Evolutionary conservation across 1,140 invertebrate genomes (phyloP).

Genomic region (Zaprionus inermis): DNA sequence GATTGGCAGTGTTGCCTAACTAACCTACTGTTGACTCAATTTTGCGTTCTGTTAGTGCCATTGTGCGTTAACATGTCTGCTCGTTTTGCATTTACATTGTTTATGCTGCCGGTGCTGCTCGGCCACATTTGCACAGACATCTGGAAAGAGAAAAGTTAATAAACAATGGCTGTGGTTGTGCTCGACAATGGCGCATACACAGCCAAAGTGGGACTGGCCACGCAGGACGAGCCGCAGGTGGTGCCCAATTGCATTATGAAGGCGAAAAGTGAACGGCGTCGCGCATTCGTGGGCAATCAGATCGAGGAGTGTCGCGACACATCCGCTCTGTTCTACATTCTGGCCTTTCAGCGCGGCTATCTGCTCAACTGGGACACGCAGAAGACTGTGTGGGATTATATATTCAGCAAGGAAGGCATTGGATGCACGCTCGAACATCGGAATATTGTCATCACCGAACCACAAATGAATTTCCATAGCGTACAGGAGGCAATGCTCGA

Average conservation of each 20-base stretch:
- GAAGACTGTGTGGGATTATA: conserved; percentile 98
- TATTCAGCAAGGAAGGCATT: conserved; percentile 95
- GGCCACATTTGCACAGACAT: not conserved
- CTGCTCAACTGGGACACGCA: conserved; percentile 97
- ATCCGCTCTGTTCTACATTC: conserved; percentile 96
- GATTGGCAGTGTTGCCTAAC: not conserved
- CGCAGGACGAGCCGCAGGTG: conserved; percentile 87
- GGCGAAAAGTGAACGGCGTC: conserved; percentile 96
- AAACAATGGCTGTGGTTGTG: conserved; percentile 83
- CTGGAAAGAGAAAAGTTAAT: not conserved
- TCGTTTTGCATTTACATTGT: not conserved
- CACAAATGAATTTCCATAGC: conserved; percentile 96
- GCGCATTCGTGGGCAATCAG: conserved; percentile 97
- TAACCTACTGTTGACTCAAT: not conserved
- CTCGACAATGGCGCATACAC: conserved; percentile 95
- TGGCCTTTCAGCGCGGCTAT: conserved; percentile 98
- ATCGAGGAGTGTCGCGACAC: conserved; percentile 98
- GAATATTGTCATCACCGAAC: conserved; percentile 96
- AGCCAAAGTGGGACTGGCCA: conserved; percentile 92
- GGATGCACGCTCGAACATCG: conserved; percentile 91
- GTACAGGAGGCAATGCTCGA: conserved; percentile 97
- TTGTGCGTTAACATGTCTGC: not conserved
- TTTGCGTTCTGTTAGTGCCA: not conserved
- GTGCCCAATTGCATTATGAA: conserved; percentile 99
- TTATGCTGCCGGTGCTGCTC: not conserved